These are phyloP conservation scores for Sceloporus tristichus DNA, from an alignment of 2,113 vertebrate species.

Conservation along the genomic window DNA sequence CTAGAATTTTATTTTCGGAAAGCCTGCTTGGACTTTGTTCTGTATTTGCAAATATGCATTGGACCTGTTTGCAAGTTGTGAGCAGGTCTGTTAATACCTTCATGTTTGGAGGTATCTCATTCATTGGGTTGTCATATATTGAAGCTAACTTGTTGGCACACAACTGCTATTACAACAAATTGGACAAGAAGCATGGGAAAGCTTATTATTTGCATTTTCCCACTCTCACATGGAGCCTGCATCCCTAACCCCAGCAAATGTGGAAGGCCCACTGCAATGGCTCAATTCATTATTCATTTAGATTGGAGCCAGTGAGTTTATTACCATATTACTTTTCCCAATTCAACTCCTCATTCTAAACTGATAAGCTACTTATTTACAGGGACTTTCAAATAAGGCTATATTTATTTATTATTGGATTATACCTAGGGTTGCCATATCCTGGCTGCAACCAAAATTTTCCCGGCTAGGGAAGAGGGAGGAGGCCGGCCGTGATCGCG, in stretches of 20 bases:
- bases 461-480: no score
- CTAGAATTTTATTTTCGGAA: background rate
- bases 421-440: no score
- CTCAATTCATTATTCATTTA: background rate
- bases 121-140: no score
- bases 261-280: background rate
- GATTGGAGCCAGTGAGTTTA: background rate
- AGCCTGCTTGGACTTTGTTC: background rate
- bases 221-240: no score
- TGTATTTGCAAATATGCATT: background rate
- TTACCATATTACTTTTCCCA: background rate
- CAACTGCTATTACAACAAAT: no score
- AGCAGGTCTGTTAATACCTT: no score
- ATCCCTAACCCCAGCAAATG: background rate
- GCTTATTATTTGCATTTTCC: background rate
- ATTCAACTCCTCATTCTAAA: background rate
- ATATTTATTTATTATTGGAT: background rate
- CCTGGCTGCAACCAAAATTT: no score
- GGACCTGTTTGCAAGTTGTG: background rate
- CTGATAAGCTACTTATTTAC: no score
- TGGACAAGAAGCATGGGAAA: no score
- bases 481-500: no score
- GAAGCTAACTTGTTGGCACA: no score
- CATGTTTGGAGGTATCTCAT: no score
- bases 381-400: background rate